phyloP scores from a whole-genome alignment of 2,797 vertebrate species.

The Florisuga fusca region DNA sequence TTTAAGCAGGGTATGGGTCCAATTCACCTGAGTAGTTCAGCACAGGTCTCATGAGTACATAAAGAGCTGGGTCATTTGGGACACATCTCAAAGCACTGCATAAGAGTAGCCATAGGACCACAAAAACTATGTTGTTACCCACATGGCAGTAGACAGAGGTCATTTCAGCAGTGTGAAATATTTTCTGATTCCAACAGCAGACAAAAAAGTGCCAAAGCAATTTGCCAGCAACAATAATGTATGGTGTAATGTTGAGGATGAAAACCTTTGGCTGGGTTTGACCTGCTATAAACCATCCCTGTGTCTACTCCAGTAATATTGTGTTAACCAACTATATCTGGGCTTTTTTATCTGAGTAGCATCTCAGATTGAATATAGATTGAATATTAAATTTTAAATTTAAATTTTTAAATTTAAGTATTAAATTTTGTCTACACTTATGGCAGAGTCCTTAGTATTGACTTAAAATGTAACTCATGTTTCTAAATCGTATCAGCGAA shows the following conservation, averaged over 20 bases:
- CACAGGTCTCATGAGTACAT: not conserved
- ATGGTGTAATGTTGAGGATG: slow-evolving; percentile 13
- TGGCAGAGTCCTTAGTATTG: not conserved
- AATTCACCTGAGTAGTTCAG: not conserved
- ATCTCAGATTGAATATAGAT: not conserved
- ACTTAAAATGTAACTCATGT: not conserved
- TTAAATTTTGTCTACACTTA: not conserved
- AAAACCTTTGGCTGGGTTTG: slow-evolving; percentile 25
- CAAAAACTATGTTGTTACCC: not conserved
- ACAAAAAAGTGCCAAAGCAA: slow-evolving; percentile 12
- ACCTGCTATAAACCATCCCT: slow-evolving; percentile 23
- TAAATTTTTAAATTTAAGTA: too few species aligned
- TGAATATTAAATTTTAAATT: too few species aligned
- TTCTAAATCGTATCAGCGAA: slow-evolving; percentile 24
- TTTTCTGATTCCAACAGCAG: slow-evolving; percentile 5
- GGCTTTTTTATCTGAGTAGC: not conserved
- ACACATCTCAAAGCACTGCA: not conserved
- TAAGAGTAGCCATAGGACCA: not conserved
- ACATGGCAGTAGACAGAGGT: slow-evolving; percentile 13
- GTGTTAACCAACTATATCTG: not conserved
- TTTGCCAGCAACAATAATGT: slow-evolving; percentile 46
- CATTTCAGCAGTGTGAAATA: slow-evolving; percentile 41
- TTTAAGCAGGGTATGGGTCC: not conserved
- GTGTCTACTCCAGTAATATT: not conserved
- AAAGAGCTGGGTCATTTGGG: not conserved